Conservation (phyloP, 1,140 invertebrate genomes). For the Heliothis virescens region DNA sequence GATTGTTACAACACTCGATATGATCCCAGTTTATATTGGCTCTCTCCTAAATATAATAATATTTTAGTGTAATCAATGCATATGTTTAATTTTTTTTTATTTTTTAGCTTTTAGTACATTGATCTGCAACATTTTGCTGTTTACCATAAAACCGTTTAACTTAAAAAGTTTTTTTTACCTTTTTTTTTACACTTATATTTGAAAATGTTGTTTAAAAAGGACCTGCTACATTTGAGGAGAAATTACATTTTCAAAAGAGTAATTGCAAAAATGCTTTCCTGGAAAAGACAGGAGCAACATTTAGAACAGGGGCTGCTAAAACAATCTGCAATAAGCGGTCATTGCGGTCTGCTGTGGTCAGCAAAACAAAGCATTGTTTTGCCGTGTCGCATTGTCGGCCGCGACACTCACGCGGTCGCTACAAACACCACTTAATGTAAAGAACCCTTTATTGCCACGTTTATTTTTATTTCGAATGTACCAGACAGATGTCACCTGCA, state of each 20-base stretch:
- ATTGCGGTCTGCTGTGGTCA: conserved; percentile 39
- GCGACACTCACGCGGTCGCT: conserved; percentile 30
- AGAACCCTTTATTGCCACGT: conserved; percentile 38
- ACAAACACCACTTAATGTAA: conserved; percentile 50
- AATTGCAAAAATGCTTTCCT: conserved; percentile 47
- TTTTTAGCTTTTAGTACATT: no score
- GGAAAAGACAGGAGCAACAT: conserved; percentile 53
- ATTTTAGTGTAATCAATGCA: no score
- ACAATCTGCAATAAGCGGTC: conserved; percentile 59
- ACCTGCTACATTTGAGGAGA: not conserved
- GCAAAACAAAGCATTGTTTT: conserved; percentile 54
- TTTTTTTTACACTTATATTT: no score
- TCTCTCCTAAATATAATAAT: no score
- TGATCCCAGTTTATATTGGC: no score
- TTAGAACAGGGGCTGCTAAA: conserved; percentile 53
- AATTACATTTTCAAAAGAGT: conserved; percentile 39
- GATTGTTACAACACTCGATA: no score
- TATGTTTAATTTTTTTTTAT: no score
- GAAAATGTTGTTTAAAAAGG: not conserved
- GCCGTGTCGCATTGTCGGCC: conserved; percentile 32
- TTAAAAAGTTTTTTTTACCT: no score
- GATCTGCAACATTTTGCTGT: no score
- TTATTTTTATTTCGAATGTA: conserved; percentile 35
- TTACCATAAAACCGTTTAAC: no score
- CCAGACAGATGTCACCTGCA: not conserved